These are phyloP conservation scores for Ichneumon xanthorius DNA, from an alignment of 2,888 invertebrate genomes.

Conservation along the genomic window DNA sequence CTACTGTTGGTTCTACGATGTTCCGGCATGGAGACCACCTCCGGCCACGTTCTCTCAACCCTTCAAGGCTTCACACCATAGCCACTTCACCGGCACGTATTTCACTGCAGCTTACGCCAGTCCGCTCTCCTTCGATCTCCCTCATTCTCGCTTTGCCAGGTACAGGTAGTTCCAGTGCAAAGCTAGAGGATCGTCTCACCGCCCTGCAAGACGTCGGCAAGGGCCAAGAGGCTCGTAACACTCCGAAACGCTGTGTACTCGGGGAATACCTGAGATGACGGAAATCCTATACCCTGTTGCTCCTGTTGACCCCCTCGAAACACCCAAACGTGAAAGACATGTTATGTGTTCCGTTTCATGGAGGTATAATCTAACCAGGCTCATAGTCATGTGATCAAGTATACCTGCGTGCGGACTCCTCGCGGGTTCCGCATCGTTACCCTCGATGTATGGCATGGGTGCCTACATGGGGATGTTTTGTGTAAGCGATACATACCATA, in stretches of 20 bases:
- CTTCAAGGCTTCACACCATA: slow-evolving; percentile 39
- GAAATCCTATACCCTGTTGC: slow-evolving; percentile 23
- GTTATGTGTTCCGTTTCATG: slow-evolving; percentile 8
- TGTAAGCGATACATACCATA: background rate
- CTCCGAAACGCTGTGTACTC: background rate
- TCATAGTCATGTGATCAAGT: slow-evolving; percentile 23
- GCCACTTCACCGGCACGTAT: slow-evolving; percentile 37
- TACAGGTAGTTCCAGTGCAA: slow-evolving; percentile 22
- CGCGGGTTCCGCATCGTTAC: slow-evolving; percentile 16
- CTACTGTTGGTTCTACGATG: slow-evolving; percentile 45
- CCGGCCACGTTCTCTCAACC: slow-evolving; percentile 30
- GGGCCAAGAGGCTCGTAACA: background rate
- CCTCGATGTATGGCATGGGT: slow-evolving; percentile 20
- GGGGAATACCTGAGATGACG: slow-evolving; percentile 13
- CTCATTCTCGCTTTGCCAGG: slow-evolving; percentile 10
- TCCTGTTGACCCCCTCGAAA: slow-evolving; percentile 13
- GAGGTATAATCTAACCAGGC: background rate
- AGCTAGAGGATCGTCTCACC: background rate
- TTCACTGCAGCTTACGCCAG: background rate
- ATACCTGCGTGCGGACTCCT: slow-evolving; percentile 29
- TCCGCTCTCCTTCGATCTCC: background rate
- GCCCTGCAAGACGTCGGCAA: background rate
- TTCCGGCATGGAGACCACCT: slow-evolving; percentile 5
- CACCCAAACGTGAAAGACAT: slow-evolving; percentile 6
- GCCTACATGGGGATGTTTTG: slow-evolving; percentile 31